Base-by-base conservation (phyloP, 2,797 vertebrate genomes). In the Hirundo rustica region DNA sequence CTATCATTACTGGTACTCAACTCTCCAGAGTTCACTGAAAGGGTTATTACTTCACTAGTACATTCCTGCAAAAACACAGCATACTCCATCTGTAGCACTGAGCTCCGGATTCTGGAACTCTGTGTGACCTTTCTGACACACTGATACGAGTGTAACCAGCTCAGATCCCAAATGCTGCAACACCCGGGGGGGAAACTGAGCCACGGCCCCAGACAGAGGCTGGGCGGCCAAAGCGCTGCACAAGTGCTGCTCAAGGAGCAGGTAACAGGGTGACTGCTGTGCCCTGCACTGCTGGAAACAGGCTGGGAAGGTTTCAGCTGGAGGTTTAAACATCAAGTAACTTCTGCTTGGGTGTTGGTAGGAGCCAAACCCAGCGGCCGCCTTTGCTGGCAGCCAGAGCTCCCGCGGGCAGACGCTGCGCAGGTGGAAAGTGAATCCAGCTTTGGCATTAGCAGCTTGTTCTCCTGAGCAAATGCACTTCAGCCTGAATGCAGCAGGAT, bases 1-100 rank as follows among this genome's bases (percentile, higher is more conserved):
- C 92, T 94, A 53, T 91, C 78, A 85, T 96, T 96, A 94, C 88
- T 89, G 89, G 91, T 94, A 78, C 82, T 91, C 48, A 95, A 48
- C 66, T 67, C 55, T 85, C 79, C 67, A 34, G 71, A 79, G 89
- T 94, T 42, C 57, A 60, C 72, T 82, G 74, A 88, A 95, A 85
- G 48, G 80, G 74, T 92, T 96, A 68, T 79, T 93, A 78, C 92
- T 95, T 96, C 85, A 95, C 88, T 54, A 53, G 83, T 20, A 55
- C 67, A 66, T 81, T 95, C 92, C 87, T 97, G 65, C 62, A 91
- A 85, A 96, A 96, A 93, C 15, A 77, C 8, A 79, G 57, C 71
- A 57, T 36, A 26, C 42, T 94, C 48, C 45, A 71, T 57, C 70
- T 61, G 45, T 8, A 72, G 85, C 82, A 89, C 51, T 60, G 57